Evolutionary conservation across 1,140 invertebrate species (phyloP).

Genomic region (Anadara kagoshimensis): DNA sequence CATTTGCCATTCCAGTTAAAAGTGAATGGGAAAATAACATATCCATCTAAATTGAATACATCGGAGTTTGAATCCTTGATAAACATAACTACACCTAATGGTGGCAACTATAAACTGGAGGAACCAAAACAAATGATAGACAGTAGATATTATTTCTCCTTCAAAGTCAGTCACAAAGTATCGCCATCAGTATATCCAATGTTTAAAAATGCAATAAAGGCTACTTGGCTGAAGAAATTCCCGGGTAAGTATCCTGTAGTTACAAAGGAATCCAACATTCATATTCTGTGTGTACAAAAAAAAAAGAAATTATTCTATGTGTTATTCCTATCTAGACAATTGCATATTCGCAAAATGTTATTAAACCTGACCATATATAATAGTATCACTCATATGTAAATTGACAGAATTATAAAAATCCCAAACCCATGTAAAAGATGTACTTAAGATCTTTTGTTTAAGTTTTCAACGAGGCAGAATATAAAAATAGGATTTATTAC

Average conservation of each 20-base stretch:
- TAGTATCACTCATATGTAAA: too few species aligned
- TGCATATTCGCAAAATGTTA: too few species aligned
- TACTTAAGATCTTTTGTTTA: too few species aligned
- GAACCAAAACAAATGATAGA: conserved; percentile 15
- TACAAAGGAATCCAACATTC: too few species aligned
- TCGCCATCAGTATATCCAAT: conserved; percentile 16
- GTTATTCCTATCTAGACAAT: too few species aligned
- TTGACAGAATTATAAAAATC: too few species aligned
- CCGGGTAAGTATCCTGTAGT: conserved; percentile 14
- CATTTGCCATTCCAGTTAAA: conserved; percentile 32
- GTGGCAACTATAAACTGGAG: conserved; percentile 8
- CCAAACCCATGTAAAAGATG: too few species aligned
- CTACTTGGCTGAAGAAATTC: conserved; percentile 21
- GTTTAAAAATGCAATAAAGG: conserved; percentile 24
- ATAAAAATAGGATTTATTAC: too few species aligned
- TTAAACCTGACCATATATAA: too few species aligned
- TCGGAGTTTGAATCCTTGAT: conserved; percentile 24
- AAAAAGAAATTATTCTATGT: too few species aligned
- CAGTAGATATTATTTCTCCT: conserved; percentile 19
- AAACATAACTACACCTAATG: conserved; percentile 24
- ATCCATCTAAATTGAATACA: conserved; percentile 24
- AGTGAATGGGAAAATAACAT: conserved; percentile 21
- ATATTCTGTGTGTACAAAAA: too few species aligned
- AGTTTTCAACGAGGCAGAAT: too few species aligned
- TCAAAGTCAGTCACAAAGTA: conserved; percentile 35